Percentiles rank a stretch among this genome's conserved stretches.
phyloP scores from a whole-genome alignment of 2,113 vertebrate species.

The Xiphophorus hellerii region DNA sequence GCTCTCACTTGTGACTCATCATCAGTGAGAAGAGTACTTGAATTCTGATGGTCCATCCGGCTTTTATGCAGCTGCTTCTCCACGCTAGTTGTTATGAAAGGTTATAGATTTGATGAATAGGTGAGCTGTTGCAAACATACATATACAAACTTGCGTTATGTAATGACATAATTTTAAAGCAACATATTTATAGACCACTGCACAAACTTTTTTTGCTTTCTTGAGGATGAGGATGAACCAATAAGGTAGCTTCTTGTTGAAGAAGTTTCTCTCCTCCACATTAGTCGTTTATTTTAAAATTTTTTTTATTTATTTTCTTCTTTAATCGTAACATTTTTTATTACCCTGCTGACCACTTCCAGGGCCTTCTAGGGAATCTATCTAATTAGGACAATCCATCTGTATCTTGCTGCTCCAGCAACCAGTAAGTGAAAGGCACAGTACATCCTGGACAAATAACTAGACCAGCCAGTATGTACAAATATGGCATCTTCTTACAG shows the following conservation, averaged over 20 bases:
- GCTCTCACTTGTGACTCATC: background rate
- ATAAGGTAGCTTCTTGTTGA: slow-evolving; percentile 20
- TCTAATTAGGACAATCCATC: slow-evolving; percentile 19
- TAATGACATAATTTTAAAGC: slow-evolving; percentile 24
- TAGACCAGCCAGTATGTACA: too few species aligned
- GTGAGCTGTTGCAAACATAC: slow-evolving; percentile 6
- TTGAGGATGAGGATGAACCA: slow-evolving; percentile 4
- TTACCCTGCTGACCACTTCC: slow-evolving; percentile 22
- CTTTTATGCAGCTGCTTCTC: slow-evolving; percentile 1
- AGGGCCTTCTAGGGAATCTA: background rate
- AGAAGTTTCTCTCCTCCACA: slow-evolving; percentile 1
- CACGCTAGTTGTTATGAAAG: background rate
- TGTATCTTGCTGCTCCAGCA: slow-evolving; percentile 13
- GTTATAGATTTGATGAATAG: slow-evolving; percentile 11
- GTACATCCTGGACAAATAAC: too few species aligned
- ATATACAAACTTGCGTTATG: slow-evolving; percentile 31
- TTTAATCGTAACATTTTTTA: background rate
- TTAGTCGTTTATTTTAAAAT: background rate
- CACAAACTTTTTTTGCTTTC: slow-evolving; percentile 3
- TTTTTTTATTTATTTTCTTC: background rate
- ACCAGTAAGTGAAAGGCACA: too few species aligned
- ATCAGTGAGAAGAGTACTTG: background rate
- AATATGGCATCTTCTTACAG: background rate
- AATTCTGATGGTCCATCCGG: background rate
- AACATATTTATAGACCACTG: slow-evolving; percentile 32